These are phyloP conservation scores for Caenorhabditis inopinata DNA, from an alignment of 1,140 invertebrate species.

Conservation along the genomic window DNA sequence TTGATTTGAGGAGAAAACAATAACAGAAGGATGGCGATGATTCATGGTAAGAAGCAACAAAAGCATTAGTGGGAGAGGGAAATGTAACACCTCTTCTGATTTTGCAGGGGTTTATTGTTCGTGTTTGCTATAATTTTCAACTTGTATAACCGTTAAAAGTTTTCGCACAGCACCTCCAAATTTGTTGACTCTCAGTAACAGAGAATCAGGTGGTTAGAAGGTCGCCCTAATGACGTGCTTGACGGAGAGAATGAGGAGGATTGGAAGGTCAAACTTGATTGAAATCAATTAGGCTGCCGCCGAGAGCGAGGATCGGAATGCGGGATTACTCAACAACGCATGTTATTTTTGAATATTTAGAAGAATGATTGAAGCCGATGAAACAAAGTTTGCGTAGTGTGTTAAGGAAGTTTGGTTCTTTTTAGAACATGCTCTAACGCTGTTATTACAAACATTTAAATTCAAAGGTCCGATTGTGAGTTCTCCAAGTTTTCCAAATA, in stretches of 20 bases:
- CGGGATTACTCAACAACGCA: neutral
- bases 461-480: too few relatives aligned
- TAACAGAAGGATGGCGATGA: neutral
- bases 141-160: too few relatives aligned
- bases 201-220: slow-evolving; percentile 19
- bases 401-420: neutral
- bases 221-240: slow-evolving; percentile 30
- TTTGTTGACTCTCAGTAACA: neutral
- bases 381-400: neutral
- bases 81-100: too few relatives aligned
- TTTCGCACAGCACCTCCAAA: neutral
- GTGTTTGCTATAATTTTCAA: too few relatives aligned
- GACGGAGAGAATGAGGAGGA: neutral
- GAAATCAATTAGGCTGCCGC: slow-evolving; percentile 8
- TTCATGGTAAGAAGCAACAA: neutral
- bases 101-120: too few relatives aligned
- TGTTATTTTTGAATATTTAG: neutral
- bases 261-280: slow-evolving; percentile 24
- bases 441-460: too few relatives aligned
- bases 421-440: too few relatives aligned
- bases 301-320: neutral
- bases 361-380: neutral
- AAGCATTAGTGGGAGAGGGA: neutral
- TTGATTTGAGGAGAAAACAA: neutral
- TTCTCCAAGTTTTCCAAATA: too few relatives aligned